Conservation (phyloP, 2,797 vertebrate genomes). For the Sebastes elongatus region DNA sequence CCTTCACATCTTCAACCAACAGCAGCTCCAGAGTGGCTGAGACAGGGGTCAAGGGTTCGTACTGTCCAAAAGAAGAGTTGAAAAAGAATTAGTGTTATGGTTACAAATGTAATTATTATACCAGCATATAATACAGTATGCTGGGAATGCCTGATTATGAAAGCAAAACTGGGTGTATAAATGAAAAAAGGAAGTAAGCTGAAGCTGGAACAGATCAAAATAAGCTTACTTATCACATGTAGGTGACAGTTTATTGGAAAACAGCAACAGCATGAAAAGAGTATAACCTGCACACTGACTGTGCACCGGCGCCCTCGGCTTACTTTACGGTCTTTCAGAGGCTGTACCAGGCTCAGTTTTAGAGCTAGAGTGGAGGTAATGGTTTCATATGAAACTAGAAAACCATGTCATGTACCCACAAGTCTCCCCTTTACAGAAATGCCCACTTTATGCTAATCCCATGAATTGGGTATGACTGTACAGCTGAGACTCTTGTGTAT, state of each 20-base stretch:
- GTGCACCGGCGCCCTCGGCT: too few species aligned
- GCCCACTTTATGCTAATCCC: too few species aligned
- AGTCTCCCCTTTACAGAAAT: too few species aligned
- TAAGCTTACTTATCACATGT: not conserved
- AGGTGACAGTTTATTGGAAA: not conserved
- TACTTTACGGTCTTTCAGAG: too few species aligned
- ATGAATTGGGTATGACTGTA: too few species aligned
- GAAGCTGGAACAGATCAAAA: not conserved
- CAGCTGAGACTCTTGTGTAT: too few species aligned
- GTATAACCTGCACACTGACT: not conserved
- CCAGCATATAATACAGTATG: not conserved
- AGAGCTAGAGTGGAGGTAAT: too few species aligned
- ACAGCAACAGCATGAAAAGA: not conserved
- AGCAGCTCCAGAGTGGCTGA: constrained; percentile 90
- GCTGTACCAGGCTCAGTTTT: too few species aligned
- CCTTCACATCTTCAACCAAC: constrained; percentile 91
- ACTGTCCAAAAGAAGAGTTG: constrained; percentile 72
- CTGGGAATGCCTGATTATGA: not conserved
- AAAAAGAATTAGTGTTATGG: not conserved
- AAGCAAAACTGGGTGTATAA: not conserved
- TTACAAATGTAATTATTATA: constrained; percentile 5
- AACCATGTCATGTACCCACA: too few species aligned
- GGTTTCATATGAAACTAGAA: too few species aligned
- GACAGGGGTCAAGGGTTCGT: constrained; percentile 80
- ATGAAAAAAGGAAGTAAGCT: not conserved